Conservation (phyloP, 1,140 invertebrate genomes). For the Drosophila varians region DNA sequence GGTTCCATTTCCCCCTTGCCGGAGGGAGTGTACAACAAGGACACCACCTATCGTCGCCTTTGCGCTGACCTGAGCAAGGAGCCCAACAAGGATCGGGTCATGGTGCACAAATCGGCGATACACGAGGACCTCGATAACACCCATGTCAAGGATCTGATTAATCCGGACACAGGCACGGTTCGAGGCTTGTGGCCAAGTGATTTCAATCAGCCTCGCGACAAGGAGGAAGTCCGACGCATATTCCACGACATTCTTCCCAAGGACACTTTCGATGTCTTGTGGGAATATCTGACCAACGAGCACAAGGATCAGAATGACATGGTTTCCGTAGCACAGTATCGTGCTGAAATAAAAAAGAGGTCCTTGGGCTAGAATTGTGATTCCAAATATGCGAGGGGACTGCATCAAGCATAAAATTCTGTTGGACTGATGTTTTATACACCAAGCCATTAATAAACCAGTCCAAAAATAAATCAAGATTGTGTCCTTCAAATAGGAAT, state of each 20-base stretch:
- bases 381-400: background rate
- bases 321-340: constrained; percentile 49
- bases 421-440: background rate
- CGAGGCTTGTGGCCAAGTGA: constrained; percentile 56
- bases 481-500: background rate
- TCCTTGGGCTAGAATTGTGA: background rate
- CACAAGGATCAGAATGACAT: constrained; percentile 15
- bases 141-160: constrained; percentile 45
- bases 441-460: background rate
- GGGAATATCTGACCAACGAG: constrained; percentile 32
- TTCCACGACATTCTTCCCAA: constrained; percentile 44
- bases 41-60: constrained; percentile 61
- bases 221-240: constrained; percentile 49
- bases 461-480: background rate
- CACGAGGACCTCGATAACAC: constrained; percentile 37
- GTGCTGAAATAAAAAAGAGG: constrained; percentile 25
- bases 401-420: background rate
- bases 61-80: constrained; percentile 55
- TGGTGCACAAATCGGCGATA: background rate
- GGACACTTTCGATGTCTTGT: constrained; percentile 43
- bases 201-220: constrained; percentile 39
- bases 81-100: constrained; percentile 1
- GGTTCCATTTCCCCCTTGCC: constrained; percentile 44
- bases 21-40: constrained; percentile 40
- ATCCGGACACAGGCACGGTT: constrained; percentile 28